Evolutionary conservation across 2,797 vertebrate species (phyloP).

Genomic region (Rhynchotus rufescens): DNA sequence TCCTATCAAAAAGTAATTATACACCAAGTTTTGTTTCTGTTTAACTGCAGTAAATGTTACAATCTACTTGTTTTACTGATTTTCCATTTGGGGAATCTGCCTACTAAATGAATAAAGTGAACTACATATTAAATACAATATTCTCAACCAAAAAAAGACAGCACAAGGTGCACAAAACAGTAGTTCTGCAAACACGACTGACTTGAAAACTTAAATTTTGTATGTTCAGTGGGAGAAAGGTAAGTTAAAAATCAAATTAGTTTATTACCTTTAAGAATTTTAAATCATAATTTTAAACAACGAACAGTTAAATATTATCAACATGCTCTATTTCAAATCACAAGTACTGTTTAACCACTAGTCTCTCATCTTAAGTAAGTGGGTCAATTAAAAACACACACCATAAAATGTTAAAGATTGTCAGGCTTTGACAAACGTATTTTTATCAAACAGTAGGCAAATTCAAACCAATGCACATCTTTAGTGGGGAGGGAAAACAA

Average conservation of each 20-base stretch:
- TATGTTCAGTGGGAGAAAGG: conserved; percentile 76
- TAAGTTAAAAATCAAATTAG: conserved; percentile 78
- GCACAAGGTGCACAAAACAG: conserved; percentile 80
- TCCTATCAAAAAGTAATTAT: conserved; percentile 78
- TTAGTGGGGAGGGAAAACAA: conserved; percentile 45
- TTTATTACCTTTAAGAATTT: conserved; percentile 77
- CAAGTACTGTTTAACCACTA: conserved; percentile 82
- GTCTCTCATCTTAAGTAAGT: conserved; percentile 74
- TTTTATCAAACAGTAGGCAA: conserved; percentile 80
- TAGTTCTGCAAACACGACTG: conserved; percentile 78
- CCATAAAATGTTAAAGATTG: conserved; percentile 78
- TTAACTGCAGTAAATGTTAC: conserved; percentile 74
- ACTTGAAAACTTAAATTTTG: conserved; percentile 74
- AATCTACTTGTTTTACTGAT: conserved; percentile 77
- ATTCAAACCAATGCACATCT: conserved; percentile 76
- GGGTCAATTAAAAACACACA: conserved; percentile 78
- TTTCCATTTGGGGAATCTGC: conserved; percentile 78
- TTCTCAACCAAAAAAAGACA: conserved; percentile 75
- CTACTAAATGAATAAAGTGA: conserved; percentile 76
- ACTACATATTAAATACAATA: conserved; percentile 77
- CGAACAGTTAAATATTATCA: conserved; percentile 80
- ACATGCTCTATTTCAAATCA: conserved; percentile 84
- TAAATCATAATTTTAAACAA: conserved; percentile 80
- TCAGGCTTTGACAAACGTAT: conserved; percentile 79
- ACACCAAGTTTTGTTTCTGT: conserved; percentile 75